Evolutionary conservation across 2,797 vertebrate genomes (phyloP).

Genomic region (Anolis apletophallus): DNA sequence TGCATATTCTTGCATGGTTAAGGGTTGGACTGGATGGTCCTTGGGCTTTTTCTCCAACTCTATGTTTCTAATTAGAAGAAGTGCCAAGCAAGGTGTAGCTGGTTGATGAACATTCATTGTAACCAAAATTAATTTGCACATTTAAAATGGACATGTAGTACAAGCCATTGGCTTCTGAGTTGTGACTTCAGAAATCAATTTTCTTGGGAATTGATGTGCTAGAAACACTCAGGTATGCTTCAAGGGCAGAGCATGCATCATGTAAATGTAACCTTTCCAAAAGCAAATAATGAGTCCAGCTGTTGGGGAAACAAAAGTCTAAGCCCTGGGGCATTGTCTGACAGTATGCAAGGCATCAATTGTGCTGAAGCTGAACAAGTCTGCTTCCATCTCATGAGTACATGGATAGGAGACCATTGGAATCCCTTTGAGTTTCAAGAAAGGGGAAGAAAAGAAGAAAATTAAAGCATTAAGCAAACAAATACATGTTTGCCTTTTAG

Average conservation of each 20-base stretch:
- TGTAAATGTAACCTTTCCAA: conserved; percentile 1
- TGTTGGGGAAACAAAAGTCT: background rate
- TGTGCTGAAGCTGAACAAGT: background rate
- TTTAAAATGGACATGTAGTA: background rate
- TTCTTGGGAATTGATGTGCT: background rate
- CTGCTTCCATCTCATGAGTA: background rate
- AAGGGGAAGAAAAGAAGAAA: background rate
- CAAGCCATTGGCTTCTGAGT: background rate
- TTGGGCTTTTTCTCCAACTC: too few relatives aligned
- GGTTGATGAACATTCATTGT: background rate
- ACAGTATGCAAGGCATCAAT: background rate
- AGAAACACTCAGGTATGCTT: background rate
- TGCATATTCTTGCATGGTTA: too few relatives aligned
- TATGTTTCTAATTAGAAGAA: background rate
- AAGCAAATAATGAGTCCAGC: background rate
- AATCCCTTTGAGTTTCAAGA: background rate
- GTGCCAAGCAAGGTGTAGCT: background rate
- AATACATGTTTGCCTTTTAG: too few relatives aligned
- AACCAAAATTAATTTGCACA: background rate
- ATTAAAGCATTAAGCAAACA: background rate
- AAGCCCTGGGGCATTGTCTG: background rate
- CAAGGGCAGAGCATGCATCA: background rate
- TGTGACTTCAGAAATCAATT: background rate
- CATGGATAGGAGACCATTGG: background rate
- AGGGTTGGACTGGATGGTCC: too few relatives aligned